A percentile compares a stretch with the other conserved stretches of the same genome.
Conservation (phyloP, 23 tunicate species). For the Trididemnum miniatum region DNA sequence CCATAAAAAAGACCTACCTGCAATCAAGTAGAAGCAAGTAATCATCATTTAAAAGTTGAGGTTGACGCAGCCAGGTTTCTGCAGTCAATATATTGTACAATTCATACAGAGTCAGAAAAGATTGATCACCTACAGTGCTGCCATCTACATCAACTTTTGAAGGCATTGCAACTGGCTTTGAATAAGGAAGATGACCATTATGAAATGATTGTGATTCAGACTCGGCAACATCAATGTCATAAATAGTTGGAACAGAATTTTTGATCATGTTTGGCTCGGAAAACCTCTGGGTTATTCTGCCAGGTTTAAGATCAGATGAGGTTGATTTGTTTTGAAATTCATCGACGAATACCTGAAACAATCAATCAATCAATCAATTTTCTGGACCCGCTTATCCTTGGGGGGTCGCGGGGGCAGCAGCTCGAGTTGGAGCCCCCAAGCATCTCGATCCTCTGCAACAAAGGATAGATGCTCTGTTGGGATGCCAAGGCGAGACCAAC, state of each 20-base stretch:
- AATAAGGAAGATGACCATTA: neutral
- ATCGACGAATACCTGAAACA: too few species aligned
- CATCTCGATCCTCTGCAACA: too few species aligned
- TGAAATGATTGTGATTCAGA: neutral
- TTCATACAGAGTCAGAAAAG: slow-evolving; percentile 28
- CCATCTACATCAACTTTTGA: slow-evolving; percentile 30
- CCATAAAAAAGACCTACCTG: too few species aligned
- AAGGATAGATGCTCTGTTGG: too few species aligned
- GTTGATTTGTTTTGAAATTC: neutral
- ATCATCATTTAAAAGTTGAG: slow-evolving; percentile 21
- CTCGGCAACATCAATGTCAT: neutral
- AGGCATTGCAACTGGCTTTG: slow-evolving; percentile 13
- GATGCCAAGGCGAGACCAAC: too few species aligned
- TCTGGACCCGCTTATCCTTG: too few species aligned
- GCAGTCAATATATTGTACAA: slow-evolving; percentile 66
- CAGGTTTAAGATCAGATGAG: neutral
- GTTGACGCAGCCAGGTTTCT: slow-evolving; percentile 58
- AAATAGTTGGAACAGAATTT: neutral
- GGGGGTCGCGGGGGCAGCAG: too few species aligned
- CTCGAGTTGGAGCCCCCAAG: too few species aligned
- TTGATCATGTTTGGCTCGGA: slow-evolving; percentile 13
- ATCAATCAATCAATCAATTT: too few species aligned
- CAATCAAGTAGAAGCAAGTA: slow-evolving; percentile 73
- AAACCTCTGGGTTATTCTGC: neutral
- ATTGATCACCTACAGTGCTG: neutral